These are phyloP conservation scores for Gastrophryne carolinensis DNA, from an alignment of 2,797 vertebrate genomes.

Conservation along the genomic window DNA sequence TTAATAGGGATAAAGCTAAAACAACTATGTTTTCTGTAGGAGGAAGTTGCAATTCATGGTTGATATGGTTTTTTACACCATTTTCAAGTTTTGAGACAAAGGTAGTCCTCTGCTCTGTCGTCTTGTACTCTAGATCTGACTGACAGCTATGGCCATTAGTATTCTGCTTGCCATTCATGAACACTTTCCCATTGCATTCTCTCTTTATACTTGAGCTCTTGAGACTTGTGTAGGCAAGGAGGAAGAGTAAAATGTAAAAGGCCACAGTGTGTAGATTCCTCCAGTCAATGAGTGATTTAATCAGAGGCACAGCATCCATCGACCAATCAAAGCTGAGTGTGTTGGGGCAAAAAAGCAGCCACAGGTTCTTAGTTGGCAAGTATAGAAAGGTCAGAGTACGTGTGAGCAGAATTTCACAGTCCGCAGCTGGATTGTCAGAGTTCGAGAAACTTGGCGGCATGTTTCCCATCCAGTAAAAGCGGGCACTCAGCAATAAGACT, in stretches of 20 bases:
- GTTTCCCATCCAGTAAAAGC: slow-evolving; percentile 99
- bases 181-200: slow-evolving; percentile 80
- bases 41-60: slow-evolving; percentile 78
- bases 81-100: slow-evolving; percentile 78
- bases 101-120: slow-evolving; percentile 69
- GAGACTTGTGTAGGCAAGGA: slow-evolving; percentile 80
- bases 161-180: slow-evolving; percentile 86
- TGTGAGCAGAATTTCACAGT: slow-evolving; percentile 83
- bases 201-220: slow-evolving; percentile 65
- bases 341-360: slow-evolving; percentile 93
- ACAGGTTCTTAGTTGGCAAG: slow-evolving; percentile 88
- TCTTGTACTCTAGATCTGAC: slow-evolving; percentile 71
- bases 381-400: slow-evolving; percentile 88
- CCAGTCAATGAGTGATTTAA: slow-evolving; percentile 82
- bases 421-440: slow-evolving; percentile 96
- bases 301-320: slow-evolving; percentile 94
- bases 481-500: slow-evolving; percentile 78
- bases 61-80: slow-evolving; percentile 77
- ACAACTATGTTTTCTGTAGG: slow-evolving; percentile 88
- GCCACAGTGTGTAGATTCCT: slow-evolving; percentile 84
- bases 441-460: slow-evolving; percentile 98
- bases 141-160: slow-evolving; percentile 89
- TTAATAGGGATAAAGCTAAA: slow-evolving; percentile 88
- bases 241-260: slow-evolving; percentile 83
- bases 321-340: slow-evolving; percentile 98